These are phyloP conservation scores for Limonius californicus DNA, from an alignment of 1,140 invertebrate species.

Conservation along the genomic window DNA sequence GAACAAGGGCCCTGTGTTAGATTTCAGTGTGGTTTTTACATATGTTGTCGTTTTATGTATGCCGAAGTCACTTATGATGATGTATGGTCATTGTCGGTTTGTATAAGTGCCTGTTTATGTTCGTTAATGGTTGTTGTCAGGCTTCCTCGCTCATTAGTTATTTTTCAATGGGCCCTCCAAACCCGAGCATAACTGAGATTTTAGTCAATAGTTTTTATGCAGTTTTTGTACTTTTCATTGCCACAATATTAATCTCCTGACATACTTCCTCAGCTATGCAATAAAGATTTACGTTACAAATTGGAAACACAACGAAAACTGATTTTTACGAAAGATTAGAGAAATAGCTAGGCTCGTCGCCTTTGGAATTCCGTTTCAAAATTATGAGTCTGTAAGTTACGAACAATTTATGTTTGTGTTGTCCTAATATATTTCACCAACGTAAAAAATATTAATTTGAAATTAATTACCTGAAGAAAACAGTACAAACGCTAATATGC, in stretches of 20 bases:
- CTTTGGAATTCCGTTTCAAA: not conserved
- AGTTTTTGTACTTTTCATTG: no score
- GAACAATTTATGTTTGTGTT: constrained; percentile 5
- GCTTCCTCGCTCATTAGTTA: constrained; percentile 20
- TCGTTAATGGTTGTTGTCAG: constrained; percentile 28
- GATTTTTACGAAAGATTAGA: not conserved
- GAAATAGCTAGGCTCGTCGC: not conserved
- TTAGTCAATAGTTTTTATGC: no score
- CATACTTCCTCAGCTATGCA: not conserved
- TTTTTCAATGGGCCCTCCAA: not conserved
- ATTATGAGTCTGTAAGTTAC: not conserved
- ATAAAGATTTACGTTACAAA: not conserved
- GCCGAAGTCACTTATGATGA: constrained; percentile 32
- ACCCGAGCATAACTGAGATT: not conserved
- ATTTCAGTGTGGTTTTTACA: constrained; percentile 26
- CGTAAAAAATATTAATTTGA: no score
- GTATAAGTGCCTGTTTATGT: constrained; percentile 33
- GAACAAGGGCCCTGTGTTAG: constrained; percentile 20
- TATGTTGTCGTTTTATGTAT: constrained; percentile 28
- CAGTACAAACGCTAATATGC: no score
- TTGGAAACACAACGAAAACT: not conserved
- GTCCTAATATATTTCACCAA: no score
- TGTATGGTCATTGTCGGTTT: constrained; percentile 28
- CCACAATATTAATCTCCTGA: no score
- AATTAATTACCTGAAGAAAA: no score